Conservation (phyloP, 2,797 vertebrate genomes). For the Scolopax bukidnonensis region DNA sequence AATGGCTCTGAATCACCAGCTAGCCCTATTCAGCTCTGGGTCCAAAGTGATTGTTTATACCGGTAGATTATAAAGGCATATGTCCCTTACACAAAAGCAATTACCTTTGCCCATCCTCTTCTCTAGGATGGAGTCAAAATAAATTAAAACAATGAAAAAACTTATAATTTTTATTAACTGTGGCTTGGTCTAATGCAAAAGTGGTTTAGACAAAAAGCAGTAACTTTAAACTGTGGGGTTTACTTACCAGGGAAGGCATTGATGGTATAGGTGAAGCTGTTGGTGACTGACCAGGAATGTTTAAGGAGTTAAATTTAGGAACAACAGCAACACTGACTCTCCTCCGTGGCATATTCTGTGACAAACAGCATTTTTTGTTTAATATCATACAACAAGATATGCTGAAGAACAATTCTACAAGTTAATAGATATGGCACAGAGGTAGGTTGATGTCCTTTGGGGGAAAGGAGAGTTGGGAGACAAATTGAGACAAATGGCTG, state of each 20-base stretch:
- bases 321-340: conserved; percentile 98
- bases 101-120: not conserved
- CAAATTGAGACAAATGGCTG: not conserved
- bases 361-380: conserved; percentile 1
- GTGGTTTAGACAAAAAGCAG: not conserved
- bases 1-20: not conserved
- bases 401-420: not conserved
- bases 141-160: not conserved
- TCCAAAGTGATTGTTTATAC: not conserved
- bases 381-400: not conserved
- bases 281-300: conserved; percentile 88
- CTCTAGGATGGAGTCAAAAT: not conserved
- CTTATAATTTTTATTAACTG: not conserved
- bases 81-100: not conserved
- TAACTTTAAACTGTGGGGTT: not conserved
- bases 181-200: not conserved
- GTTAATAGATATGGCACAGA: not conserved
- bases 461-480: not conserved
- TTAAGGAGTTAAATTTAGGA: conserved; percentile 96
- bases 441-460: not conserved
- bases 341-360: conserved; percentile 92
- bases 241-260: conserved; percentile 86
- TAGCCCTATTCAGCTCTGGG: not conserved
- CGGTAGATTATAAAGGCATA: not conserved
- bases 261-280: conserved; percentile 75